A percentile compares a stretch with the other conserved stretches of the same genome.
phyloP scores from a whole-genome alignment of 2,797 vertebrate species.

The Acanthurus leucopareius region DNA sequence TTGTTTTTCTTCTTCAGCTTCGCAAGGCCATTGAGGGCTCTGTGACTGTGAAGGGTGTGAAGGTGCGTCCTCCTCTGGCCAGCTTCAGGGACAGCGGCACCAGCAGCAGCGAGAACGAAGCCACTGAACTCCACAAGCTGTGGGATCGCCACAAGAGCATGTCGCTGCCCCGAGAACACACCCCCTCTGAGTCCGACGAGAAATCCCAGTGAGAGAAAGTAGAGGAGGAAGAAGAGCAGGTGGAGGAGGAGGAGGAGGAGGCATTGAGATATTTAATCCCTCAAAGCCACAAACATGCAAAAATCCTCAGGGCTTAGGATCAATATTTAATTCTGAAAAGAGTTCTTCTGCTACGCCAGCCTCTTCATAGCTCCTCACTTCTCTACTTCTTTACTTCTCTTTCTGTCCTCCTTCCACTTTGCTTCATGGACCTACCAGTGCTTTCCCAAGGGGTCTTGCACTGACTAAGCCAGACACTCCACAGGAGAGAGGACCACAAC shows the following conservation, averaged over 20 bases:
- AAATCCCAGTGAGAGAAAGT: constrained; percentile 87
- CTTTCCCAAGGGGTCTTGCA: constrained; percentile 52
- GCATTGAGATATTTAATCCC: constrained; percentile 50
- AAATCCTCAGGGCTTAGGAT: constrained; percentile 82
- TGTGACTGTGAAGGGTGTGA: constrained; percentile 93
- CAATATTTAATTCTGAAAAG: constrained; percentile 73
- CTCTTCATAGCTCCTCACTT: constrained; percentile 40
- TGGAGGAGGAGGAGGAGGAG: constrained; percentile 31
- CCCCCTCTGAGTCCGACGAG: constrained; percentile 89
- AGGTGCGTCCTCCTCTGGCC: constrained; percentile 94
- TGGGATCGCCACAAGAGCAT: constrained; percentile 93
- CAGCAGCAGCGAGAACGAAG: constrained; percentile 93
- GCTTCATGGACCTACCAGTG: constrained; percentile 30
- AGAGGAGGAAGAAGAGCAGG: constrained; percentile 21
- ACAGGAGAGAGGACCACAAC: constrained; percentile 17
- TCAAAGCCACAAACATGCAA: constrained; percentile 70
- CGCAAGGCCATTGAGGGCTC: constrained; percentile 97
- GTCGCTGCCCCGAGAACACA: constrained; percentile 89
- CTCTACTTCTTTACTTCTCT: constrained; percentile 40
- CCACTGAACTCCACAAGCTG: constrained; percentile 93
- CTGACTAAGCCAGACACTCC: constrained; percentile 72
- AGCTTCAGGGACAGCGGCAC: constrained; percentile 95
- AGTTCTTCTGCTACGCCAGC: constrained; percentile 54
- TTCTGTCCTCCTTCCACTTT: constrained; percentile 26
- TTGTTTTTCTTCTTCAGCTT: constrained; percentile 79